Percentiles rank a stretch among this genome's conserved stretches.
Evolutionary conservation across 2,888 invertebrate genomes (phyloP).

Genomic region (Eupithecia inturbata): DNA sequence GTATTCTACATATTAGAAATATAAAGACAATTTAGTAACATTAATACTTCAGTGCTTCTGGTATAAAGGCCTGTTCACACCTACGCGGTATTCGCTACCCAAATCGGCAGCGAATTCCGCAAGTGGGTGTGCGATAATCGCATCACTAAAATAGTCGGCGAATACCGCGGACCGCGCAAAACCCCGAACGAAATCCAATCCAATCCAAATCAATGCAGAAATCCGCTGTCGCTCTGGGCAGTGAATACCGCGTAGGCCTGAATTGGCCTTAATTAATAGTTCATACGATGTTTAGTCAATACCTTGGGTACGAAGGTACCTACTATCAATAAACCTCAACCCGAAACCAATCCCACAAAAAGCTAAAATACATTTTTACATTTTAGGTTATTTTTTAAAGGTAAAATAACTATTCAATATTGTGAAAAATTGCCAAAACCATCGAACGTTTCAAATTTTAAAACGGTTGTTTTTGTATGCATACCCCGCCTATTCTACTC

Average conservation of each 20-base stretch:
- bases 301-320: not conserved
- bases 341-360: not conserved
- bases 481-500: slow-evolving; percentile 8
- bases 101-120: not conserved
- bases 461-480: slow-evolving; percentile 1
- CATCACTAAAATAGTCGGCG: too few relatives aligned
- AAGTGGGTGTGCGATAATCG: too few relatives aligned
- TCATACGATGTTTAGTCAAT: not conserved
- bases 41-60: not conserved
- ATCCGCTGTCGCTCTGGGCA: too few relatives aligned
- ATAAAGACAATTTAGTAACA: too few relatives aligned
- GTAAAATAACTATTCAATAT: not conserved
- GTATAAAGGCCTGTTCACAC: not conserved
- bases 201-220: too few relatives aligned
- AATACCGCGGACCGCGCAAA: too few relatives aligned
- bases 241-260: not conserved
- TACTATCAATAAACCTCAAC: not conserved
- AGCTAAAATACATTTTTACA: not conserved
- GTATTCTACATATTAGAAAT: not conserved
- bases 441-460: slow-evolving; percentile 4
- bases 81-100: not conserved
- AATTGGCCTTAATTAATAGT: not conserved
- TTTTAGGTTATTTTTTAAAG: too few relatives aligned
- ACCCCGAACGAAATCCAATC: too few relatives aligned
- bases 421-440: not conserved